Base-by-base conservation (phyloP, 2,888 invertebrate genomes). In the Poecilus cupreus region DNA sequence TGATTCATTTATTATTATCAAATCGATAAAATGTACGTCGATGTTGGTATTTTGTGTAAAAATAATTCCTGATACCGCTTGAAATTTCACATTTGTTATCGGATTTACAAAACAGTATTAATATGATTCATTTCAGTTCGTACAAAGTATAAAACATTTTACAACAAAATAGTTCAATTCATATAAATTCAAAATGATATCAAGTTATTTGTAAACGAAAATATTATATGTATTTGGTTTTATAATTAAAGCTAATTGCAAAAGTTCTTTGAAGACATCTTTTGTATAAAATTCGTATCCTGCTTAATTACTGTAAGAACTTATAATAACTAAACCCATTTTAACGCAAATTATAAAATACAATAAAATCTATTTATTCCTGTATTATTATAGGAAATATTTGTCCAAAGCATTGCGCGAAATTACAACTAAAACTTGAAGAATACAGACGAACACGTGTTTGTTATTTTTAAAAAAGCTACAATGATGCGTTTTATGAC, bases 1-100 rank as follows among this genome's bases (percentile, higher is more conserved):
- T 75, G 75, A 51, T 75, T 49, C 75, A 51, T 32, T 32, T 32
- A 8, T 75, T 75, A 51, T 49, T 70, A 72, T 72, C 49, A 46
- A 20, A 70, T 32, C 1, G 13, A 60, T 22, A 22, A 57, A 57
- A 57, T 24, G n/a, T n/a, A 57, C 57, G 22, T n/a, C 46, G 13
- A 5, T 32, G 32, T 49, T 49, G 4, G 16, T 16, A 54, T 18
- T 18, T 11, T 16, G 54, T 54, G 26, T 60, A 60, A 60, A 60
- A 60, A 60, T 60, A 60, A 60, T 22, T 60, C n/a, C 24, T 60
- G 22, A 54, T n/a, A n/a, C n/a, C n/a, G n/a, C n/a, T n/a, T n/a
- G n/a, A n/a, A n/a, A n/a, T n/a, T n/a, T 22, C 22, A 60, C 22
- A 54, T 54, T 8, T 11, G 18, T 54, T 11, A 37, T 13, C 16